Evolutionary conservation across 1,140 invertebrate species (phyloP), one percentile per base, ranked within the genome.

Genomic region (Tetragnatha versicolor): DNA sequence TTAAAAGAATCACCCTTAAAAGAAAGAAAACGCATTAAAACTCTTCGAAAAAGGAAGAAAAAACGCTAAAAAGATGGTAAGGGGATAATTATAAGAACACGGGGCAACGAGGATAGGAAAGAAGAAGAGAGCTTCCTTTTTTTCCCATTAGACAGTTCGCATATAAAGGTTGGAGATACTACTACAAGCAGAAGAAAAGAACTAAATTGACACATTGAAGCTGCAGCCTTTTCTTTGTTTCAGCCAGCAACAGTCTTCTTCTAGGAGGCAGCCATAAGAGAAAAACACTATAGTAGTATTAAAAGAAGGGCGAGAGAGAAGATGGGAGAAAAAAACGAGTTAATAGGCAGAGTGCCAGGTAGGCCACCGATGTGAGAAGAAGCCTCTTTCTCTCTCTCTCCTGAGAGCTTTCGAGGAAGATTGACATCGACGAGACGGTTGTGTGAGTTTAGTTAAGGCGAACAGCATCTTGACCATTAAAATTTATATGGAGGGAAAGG

Each of bases 321-420:
- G 7, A 37, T 6, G 17, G 25, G 37, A 37, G 20, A 25, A 51
- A 33, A 14, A n/a, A n/a, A 35, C 31, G 22, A 17, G 29, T 3
- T 6, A 35, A 22, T 14, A n/a, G 66, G 66, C 66, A 53, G 2
- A 14, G n/a, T 53, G 66, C 66, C 66, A 69, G 66, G 66, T 69
- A 53, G 66, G 66, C 66, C 66, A 69, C 66, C 29, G 29, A 53
- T 58, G 47, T 3, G 65, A 53, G 27, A 58, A 31, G 14, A 29
- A 12, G 2, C n/a, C n/a, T n/a, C n/a, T n/a, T n/a, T n/a, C n/a
- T n/a, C n/a, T n/a, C n/a, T n/a, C n/a, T n/a, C n/a, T n/a, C n/a
- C n/a, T n/a, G n/a, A n/a, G n/a, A n/a, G n/a, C n/a, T n/a, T n/a
- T n/a, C n/a, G n/a, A n/a, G n/a, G n/a, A n/a, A n/a, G n/a, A n/a